Evolutionary conservation across 2,888 invertebrate genomes (phyloP), one percentile per base, ranked within the genome.

Genomic region (Candidula unifasciata): DNA sequence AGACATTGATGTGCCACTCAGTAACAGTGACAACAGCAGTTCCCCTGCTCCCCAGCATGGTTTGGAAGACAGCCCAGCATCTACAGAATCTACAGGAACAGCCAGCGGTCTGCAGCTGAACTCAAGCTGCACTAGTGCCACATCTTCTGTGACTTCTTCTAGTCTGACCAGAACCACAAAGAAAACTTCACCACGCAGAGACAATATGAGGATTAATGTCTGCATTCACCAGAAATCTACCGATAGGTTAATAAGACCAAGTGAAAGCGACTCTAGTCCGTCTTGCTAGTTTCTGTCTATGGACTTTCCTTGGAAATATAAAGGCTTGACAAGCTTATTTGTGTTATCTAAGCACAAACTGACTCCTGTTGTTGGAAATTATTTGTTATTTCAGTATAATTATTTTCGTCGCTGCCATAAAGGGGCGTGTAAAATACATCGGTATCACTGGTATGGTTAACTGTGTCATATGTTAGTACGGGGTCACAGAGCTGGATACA

Each of bases 1-100:
- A 82, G 91, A 92, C 88, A 91, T 92, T 76, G 90, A 93, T 83
- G 91, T 91, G 44, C 91, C 92, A 18, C 86, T 92, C 80, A 90
- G 89, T 81, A 89, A 89, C 80, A 90, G 91, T 76, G 91, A 91
- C 74, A 90, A 88, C 85, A 91, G 90, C 86, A 89, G 89, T 85
- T 85, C 73, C 68, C 85, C 86, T 18, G 76, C 82, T 27, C 79
- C 77, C 30, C 82, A 78, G 27, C 69, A 79, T 30, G 54, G 57
- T 79, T 82, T 85, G 18, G 68, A 71, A 64, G 73, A 80, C 24
- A 66, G 74, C 18, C 82, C 83, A 35, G 80, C 85, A 35, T 79
- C 60, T 44, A 52, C 27, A 24, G 57, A 57, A 24, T 54, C 68
- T 35, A 35, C 3, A 60, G 78, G 78, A 2, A 64, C 78, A 2